phyloP scores from a whole-genome alignment of 2,797 vertebrate species.

The Sebastes glaucus region DNA sequence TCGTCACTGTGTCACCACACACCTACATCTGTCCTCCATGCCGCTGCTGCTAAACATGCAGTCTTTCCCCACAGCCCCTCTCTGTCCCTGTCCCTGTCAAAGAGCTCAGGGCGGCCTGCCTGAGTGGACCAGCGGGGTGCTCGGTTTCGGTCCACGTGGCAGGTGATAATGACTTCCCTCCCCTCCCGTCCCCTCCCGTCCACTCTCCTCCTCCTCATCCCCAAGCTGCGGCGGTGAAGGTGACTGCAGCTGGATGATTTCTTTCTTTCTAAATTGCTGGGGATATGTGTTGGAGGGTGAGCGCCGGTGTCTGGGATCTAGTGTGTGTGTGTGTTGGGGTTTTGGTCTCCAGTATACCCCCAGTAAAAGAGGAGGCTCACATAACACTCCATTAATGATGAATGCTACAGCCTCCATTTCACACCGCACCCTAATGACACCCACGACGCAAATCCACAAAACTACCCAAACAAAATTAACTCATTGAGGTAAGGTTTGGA shows the following conservation, averaged over 20 bases:
- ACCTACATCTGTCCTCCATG: conserved; percentile 9
- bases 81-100: conserved; percentile 25
- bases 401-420: conserved; percentile 22
- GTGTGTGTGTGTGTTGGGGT: background rate
- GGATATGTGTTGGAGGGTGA: background rate
- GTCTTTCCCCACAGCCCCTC: background rate
- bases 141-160: conserved; percentile 58
- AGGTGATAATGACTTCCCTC: conserved; percentile 65
- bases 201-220: conserved; percentile 1
- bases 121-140: conserved; percentile 44
- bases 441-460: background rate
- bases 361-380: conserved; percentile 36
- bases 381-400: conserved; percentile 59
- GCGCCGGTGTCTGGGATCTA: background rate
- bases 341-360: conserved; percentile 8
- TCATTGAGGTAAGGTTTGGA: background rate
- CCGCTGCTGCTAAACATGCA: background rate
- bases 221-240: conserved; percentile 55
- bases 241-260: conserved; percentile 69
- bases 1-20: conserved; percentile 11
- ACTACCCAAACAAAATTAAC: conserved; percentile 8
- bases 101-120: conserved; percentile 10
- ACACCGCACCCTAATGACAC: background rate
- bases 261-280: conserved; percentile 43
- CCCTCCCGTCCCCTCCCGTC: background rate